Evolutionary conservation across 2,888 invertebrate genomes (phyloP), one percentile per base, ranked within the genome.

Genomic region (Noctua pronuba): DNA sequence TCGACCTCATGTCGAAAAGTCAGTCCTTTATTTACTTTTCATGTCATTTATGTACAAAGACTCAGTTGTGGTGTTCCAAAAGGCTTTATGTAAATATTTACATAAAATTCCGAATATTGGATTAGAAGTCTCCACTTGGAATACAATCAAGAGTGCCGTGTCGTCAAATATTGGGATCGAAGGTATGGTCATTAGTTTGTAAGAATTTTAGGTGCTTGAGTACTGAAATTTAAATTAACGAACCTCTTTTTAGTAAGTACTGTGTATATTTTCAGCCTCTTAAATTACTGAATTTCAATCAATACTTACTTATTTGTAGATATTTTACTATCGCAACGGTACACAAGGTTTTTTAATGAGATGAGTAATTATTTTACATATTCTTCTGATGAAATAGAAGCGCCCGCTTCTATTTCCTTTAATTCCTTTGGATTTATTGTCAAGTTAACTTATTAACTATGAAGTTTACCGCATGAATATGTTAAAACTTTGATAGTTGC

Each of bases 121-220:
- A 85, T 85, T 82, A 73, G 84, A 80, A 52, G 82, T 65, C 79
- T 76, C 70, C 66, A 79, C 80, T 85, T 65, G 71, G 83, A 80
- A 79, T 85, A 86, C 78, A 82, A 83, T 82, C 81, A 75, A 83
- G 74, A 82, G 70, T 73, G 67, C 73, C 21, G 55, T 58, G 75
- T 75, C 76, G 70, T 69, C 82, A 79, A 89, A 75, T 77, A 80
- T 80, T 75, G 71, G 67, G 44, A n/a, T 80, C 52, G 44, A 75
- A 71, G n/a, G 77, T 35, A 68, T 13, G 66, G 11, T 68, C 58
- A 83, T 85, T 83, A 73, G 71, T 71, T 68, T 60, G 67, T 13
- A 70, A 52, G 66, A 35, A 38, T 72, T 68, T 73, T 44, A 31
- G 62, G 5, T 60, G 28, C 24, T 55, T 41, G 24, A 75, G 49